A percentile compares a stretch with the other conserved stretches of the same genome.
Evolutionary conservation across 2,113 vertebrate genomes (phyloP).

Genomic region (Rutilus rutilus): DNA sequence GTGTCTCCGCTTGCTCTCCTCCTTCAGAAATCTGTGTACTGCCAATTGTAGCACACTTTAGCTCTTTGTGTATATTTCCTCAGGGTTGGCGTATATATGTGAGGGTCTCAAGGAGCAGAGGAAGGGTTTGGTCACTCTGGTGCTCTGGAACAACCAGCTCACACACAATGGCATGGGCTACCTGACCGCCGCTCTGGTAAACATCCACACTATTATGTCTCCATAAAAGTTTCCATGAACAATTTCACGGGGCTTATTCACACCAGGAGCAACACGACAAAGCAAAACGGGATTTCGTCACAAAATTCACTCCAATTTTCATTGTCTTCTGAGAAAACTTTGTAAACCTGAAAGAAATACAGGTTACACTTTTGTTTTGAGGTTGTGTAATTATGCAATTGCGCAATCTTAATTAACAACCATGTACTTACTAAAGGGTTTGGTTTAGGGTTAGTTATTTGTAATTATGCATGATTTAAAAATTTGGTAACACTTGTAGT

Average conservation of each 20-base stretch:
- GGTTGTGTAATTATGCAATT: not conserved
- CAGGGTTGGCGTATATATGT: slow-evolving; percentile 90
- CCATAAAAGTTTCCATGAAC: not conserved
- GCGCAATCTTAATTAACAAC: not conserved
- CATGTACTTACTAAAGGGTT: not conserved
- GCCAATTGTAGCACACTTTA: not conserved
- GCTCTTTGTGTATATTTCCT: slow-evolving; percentile 12
- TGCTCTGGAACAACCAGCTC: slow-evolving; percentile 97
- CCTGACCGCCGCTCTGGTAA: slow-evolving; percentile 89
- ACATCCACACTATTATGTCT: not conserved
- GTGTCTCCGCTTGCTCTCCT: not conserved
- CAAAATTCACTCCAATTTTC: not conserved
- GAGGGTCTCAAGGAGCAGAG: slow-evolving; percentile 94
- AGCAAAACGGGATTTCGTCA: not conserved
- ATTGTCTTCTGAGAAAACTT: not conserved
- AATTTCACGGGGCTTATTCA: not conserved
- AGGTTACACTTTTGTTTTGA: not conserved
- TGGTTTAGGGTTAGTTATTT: not conserved
- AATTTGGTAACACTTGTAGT: too few species aligned
- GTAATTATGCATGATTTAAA: not conserved
- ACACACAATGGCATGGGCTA: slow-evolving; percentile 94
- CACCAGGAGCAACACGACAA: not conserved
- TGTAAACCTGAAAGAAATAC: not conserved
- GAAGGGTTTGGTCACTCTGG: slow-evolving; percentile 89
- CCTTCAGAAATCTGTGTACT: not conserved